Percentiles rank a stretch among this genome's conserved stretches.
Evolutionary conservation across 2,113 vertebrate species (phyloP).

Genomic region (Syngnathus typhle): DNA sequence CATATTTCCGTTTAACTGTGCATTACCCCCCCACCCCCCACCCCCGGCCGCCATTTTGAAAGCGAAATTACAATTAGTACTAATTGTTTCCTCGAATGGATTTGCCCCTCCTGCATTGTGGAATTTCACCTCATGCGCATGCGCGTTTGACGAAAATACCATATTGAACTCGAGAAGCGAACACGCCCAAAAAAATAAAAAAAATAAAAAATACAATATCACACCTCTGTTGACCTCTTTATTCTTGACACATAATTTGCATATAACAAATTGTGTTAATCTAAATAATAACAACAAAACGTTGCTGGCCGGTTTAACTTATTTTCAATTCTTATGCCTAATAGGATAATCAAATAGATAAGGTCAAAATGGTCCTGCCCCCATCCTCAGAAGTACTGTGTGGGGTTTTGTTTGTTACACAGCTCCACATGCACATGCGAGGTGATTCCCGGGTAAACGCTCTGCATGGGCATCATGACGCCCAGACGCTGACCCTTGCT

Average conservation of each 20-base stretch:
- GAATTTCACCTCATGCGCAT: too few relatives aligned
- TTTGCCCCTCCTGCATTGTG: too few relatives aligned
- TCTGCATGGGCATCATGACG: conserved; percentile 9
- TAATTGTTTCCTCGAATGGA: too few relatives aligned
- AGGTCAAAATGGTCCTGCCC: not conserved
- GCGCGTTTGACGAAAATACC: too few relatives aligned
- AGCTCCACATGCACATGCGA: conserved; percentile 7
- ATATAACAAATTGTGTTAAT: not conserved
- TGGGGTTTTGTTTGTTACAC: not conserved
- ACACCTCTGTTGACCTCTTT: not conserved
- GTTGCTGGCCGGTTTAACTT: too few relatives aligned
- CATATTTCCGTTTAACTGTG: too few relatives aligned
- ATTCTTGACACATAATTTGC: not conserved
- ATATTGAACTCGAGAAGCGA: too few relatives aligned
- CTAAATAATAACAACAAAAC: not conserved
- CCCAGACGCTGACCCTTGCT: conserved; percentile 5
- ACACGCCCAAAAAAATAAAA: not conserved
- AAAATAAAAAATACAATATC: not conserved
- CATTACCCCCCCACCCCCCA: too few relatives aligned
- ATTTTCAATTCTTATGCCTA: too few relatives aligned
- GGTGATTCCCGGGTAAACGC: conserved; percentile 4
- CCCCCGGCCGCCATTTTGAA: too few relatives aligned
- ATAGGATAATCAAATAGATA: not conserved
- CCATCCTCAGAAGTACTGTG: not conserved
- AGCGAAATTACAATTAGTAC: too few relatives aligned